Evolutionary conservation across 2,797 vertebrate genomes (phyloP).

Genomic region (Cossypha dichroa): DNA sequence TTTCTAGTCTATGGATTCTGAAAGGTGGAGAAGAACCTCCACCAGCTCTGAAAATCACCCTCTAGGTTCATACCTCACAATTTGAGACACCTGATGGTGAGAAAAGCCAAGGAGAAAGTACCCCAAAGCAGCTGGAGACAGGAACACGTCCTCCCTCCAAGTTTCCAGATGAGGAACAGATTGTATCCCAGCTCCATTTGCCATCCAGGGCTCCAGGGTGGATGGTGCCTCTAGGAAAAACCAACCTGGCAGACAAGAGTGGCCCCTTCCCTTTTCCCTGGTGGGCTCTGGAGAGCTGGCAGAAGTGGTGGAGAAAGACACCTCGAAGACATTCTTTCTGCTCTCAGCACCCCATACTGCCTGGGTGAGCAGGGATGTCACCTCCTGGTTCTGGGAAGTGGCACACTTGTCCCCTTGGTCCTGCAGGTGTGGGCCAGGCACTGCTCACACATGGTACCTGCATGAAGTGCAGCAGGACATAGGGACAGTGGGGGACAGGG

Average conservation of each 20-base stretch:
- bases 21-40: not conserved
- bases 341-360: fast-evolving
- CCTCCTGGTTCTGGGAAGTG: not conserved
- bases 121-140: not conserved
- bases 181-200: not conserved
- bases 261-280: not conserved
- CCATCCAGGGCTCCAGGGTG: not conserved
- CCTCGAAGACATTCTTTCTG: not conserved
- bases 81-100: not conserved
- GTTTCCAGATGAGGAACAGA: not conserved
- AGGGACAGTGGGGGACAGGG: fast-evolving
- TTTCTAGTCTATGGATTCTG: not conserved
- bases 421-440: not conserved
- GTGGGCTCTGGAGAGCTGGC: not conserved
- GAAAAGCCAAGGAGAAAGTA: not conserved
- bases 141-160: fast-evolving
- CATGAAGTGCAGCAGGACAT: not conserved
- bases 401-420: not conserved
- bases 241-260: not conserved
- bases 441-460: not conserved
- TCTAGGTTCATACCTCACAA: not conserved
- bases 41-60: not conserved
- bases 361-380: not conserved
- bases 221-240: not conserved
- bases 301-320: not conserved